These are phyloP conservation scores for Stylophora pistillata DNA, from an alignment of 64 coral and sea anemone genomes.

Conservation along the genomic window DNA sequence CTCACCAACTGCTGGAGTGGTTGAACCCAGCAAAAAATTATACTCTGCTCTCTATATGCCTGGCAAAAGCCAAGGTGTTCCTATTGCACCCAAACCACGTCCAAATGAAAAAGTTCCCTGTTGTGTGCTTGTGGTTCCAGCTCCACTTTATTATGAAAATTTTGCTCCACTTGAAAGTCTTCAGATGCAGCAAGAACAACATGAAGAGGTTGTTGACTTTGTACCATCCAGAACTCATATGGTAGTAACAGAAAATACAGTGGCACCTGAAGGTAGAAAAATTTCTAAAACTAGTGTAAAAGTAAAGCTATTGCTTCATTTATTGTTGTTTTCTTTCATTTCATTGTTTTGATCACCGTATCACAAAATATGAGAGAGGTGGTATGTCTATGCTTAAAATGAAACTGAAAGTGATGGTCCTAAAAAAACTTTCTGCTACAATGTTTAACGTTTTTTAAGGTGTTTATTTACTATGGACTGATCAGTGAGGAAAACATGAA, in stretches of 20 bases:
- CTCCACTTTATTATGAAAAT: conserved; percentile 27
- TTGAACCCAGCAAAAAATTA: background rate
- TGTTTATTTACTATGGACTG: no score
- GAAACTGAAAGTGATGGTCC: no score
- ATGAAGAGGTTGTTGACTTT: background rate
- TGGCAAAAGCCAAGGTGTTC: background rate
- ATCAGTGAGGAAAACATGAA: no score
- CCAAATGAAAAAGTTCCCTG: background rate
- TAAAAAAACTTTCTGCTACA: no score
- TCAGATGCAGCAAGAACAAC: background rate
- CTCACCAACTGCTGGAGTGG: background rate
- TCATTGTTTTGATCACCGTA: no score
- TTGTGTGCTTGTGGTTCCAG: conserved; percentile 31
- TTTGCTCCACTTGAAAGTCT: background rate
- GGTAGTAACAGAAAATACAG: background rate
- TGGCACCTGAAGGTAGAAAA: background rate
- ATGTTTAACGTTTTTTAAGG: no score
- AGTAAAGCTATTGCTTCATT: no score
- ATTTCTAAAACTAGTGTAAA: no score
- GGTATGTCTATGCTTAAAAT: no score
- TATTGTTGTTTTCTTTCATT: no score
- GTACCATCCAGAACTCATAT: background rate
- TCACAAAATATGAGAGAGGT: no score
- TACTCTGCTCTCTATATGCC: background rate
- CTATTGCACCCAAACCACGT: conserved; percentile 8